Base-by-base conservation (phyloP, 2,888 invertebrate genomes). In the Pardosa pseudoannulata region DNA sequence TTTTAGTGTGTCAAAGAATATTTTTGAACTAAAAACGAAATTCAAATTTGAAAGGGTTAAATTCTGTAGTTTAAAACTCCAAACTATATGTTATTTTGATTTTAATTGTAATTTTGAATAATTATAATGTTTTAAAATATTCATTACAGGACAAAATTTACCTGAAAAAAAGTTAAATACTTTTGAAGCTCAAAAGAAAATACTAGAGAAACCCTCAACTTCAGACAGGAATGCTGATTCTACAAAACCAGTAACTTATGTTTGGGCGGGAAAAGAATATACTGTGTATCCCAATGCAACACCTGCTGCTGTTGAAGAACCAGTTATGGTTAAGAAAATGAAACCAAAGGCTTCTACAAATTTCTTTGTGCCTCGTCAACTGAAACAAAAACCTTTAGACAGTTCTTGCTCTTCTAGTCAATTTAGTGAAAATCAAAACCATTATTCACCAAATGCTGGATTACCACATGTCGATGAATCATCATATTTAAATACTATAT, bases 241-340 rank as follows among this genome's bases (percentile, higher is more conserved):
- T 16, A 32, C 27, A 50, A 65, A 87, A 28, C 82, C 81, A 16
- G 65, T 87, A 0, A 87, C 87, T 23, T 87, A 87, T 50, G 65
- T 87, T 11, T 87, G 87, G 87, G 87, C 87, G 32, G 87, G 87
- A 36, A 87, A 82, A 78, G 87, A 87, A 68, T 87, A 87, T 46
- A 82, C 87, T 7, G 78, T 78, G 13, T 68, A 62, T 67, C 80
- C 80, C 1, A 23, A 23, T 28, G 9, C 70, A 19, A 3, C 70
- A 27, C 31, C 31, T 1, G 31, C 23, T 11, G 0, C 39, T 27
- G 11, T 13, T n/a, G 5, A 5, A 0, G 16, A 41, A 41, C 28
- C 41, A 23, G 27, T 36, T 27, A n/a, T 16, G 1, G 27, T 13
- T 1, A 28, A 27, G 7, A n/a, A 68, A 36, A 2, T 46, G 16